phyloP scores from a whole-genome alignment of 2,888 invertebrate genomes.

The Stenurella melanura region DNA sequence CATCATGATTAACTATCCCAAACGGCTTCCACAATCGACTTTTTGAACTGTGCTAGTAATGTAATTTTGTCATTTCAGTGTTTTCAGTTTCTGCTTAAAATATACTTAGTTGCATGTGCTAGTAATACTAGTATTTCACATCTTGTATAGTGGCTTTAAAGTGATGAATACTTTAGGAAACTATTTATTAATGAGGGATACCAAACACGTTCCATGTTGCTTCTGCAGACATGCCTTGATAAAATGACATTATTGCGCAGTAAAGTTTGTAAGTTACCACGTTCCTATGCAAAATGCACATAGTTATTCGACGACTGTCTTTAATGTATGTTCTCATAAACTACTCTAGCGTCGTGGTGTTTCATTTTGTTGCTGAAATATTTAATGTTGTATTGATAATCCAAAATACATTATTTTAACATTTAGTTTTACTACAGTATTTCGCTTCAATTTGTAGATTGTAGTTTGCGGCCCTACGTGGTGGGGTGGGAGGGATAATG shows the following conservation, averaged over 20 bases:
- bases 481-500: too few relatives aligned
- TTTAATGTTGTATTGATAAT: background rate
- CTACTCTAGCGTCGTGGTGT: background rate
- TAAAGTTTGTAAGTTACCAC: background rate
- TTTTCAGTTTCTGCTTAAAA: background rate
- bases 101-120: background rate
- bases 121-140: background rate
- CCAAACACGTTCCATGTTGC: background rate
- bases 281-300: background rate
- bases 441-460: too few relatives aligned
- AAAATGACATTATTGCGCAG: background rate
- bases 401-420: background rate
- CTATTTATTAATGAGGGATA: background rate
- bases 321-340: background rate
- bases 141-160: background rate
- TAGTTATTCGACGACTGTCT: background rate
- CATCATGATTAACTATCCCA: too few relatives aligned
- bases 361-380: background rate
- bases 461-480: too few relatives aligned
- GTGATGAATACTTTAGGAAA: constrained; percentile 1
- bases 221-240: background rate
- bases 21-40: too few relatives aligned
- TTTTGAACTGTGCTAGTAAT: too few relatives aligned
- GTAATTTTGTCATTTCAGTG: background rate
- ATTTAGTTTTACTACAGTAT: too few relatives aligned